A percentile compares a stretch with the other conserved stretches of the same genome.
These are phyloP conservation scores for Actenoides hombroni DNA, from an alignment of 2,113 vertebrate genomes.

Conservation along the genomic window DNA sequence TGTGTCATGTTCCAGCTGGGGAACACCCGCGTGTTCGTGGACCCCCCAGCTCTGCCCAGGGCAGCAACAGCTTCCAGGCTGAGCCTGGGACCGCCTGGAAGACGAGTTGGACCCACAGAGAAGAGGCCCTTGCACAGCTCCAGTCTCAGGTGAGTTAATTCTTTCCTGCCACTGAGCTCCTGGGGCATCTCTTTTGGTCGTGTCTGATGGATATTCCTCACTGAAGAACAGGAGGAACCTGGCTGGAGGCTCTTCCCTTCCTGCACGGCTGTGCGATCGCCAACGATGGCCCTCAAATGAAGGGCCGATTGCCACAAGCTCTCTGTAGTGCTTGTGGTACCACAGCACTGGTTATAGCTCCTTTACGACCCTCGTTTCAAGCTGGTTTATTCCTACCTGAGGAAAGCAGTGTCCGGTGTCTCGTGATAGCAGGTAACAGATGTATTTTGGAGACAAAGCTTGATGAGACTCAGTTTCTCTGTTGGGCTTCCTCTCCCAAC, in stretches of 20 bases:
- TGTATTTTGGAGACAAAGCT: not conserved
- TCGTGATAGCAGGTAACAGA: accelerated
- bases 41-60: accelerated
- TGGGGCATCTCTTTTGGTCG: not conserved
- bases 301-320: not conserved
- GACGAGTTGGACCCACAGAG: not conserved
- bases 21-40: accelerated
- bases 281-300: accelerated
- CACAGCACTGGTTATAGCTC: not conserved
- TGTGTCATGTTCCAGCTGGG: not conserved
- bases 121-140: not conserved
- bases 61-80: not conserved
- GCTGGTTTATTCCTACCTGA: not conserved
- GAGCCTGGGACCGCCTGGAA: not conserved
- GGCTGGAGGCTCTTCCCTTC: not conserved
- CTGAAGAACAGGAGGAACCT: not conserved
- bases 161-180: not conserved
- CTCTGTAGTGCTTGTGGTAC: accelerated
- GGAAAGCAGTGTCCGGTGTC: not conserved
- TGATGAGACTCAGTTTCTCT: not conserved
- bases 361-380: not conserved
- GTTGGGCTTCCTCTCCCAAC: not conserved
- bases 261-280: not conserved
- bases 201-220: accelerated
- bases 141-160: accelerated